phyloP scores from a whole-genome alignment of 2,888 invertebrate genomes.

The Aporophyla lueneburgensis region DNA sequence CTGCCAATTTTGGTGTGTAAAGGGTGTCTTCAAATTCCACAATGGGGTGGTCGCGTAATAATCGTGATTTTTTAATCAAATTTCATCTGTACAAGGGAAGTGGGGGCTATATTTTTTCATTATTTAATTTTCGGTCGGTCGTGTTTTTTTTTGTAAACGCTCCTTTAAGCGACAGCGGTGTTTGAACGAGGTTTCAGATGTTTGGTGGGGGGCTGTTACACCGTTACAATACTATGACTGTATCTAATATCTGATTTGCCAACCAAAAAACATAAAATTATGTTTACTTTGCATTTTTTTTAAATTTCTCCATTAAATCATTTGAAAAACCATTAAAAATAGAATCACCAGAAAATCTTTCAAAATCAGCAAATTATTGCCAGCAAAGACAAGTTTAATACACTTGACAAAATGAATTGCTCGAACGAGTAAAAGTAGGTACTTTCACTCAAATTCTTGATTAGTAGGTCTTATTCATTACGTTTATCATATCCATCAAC shows the following conservation, averaged over 20 bases:
- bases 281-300: too few relatives aligned
- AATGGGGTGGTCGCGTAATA: slow-evolving; percentile 88
- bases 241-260: not conserved
- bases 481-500: not conserved
- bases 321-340: not conserved
- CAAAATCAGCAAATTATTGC: too few relatives aligned
- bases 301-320: not conserved
- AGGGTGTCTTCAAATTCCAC: slow-evolving; percentile 77
- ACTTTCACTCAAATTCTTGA: too few relatives aligned
- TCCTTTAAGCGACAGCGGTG: slow-evolving; percentile 87
- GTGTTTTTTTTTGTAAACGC: slow-evolving; percentile 82
- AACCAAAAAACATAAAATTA: not conserved
- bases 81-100: slow-evolving; percentile 90
- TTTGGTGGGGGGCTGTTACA: slow-evolving; percentile 74
- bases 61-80: slow-evolving; percentile 92
- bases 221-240: slow-evolving; percentile 51
- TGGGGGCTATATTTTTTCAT: slow-evolving; percentile 90
- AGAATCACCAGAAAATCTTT: not conserved
- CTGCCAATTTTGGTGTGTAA: slow-evolving; percentile 44
- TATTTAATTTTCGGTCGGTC: slow-evolving; percentile 90
- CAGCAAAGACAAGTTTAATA: not conserved
- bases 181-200: slow-evolving; percentile 86
- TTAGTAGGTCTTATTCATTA: not conserved
- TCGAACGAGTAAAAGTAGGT: too few relatives aligned
- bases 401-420: not conserved